A percentile compares a stretch with the other conserved stretches of the same genome.
These are phyloP conservation scores for Trematocara marginatum DNA, from an alignment of 2,113 vertebrate species.

Conservation along the genomic window DNA sequence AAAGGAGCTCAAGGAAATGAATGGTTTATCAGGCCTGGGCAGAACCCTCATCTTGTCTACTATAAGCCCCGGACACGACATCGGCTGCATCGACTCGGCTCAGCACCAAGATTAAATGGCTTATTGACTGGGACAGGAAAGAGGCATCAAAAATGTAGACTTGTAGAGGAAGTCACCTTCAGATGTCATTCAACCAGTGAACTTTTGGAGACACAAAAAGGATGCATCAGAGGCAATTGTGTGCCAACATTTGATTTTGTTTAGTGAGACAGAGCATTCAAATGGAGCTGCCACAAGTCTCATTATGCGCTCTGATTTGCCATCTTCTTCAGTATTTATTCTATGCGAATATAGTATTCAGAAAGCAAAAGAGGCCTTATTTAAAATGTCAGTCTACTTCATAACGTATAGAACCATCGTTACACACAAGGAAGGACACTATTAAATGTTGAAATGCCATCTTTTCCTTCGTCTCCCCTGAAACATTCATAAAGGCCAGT, in stretches of 20 bases:
- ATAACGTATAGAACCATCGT: neutral
- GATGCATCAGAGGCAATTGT: neutral
- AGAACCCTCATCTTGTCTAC: slow-evolving; percentile 56
- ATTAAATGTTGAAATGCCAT: slow-evolving; percentile 46
- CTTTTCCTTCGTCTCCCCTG: slow-evolving; percentile 1
- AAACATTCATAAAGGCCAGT: slow-evolving; percentile 65
- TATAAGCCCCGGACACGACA: slow-evolving; percentile 59
- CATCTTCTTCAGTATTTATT: slow-evolving; percentile 7
- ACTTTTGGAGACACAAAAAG: neutral
- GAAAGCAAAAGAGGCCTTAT: neutral
- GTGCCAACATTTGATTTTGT: neutral
- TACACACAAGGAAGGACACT: neutral
- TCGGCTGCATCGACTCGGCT: slow-evolving; percentile 65
- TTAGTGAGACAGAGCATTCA: neutral
- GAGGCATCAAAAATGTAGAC: slow-evolving; percentile 58
- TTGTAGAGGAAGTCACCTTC: slow-evolving; percentile 68
- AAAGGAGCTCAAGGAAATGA: slow-evolving; percentile 69
- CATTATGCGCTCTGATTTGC: neutral
- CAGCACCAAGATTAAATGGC: slow-evolving; percentile 72
- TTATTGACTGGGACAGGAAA: slow-evolving; percentile 72
- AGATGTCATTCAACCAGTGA: slow-evolving; percentile 50
- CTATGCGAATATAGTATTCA: neutral
- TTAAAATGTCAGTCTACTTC: slow-evolving; percentile 8
- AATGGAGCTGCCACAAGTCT: neutral
- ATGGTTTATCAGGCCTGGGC: slow-evolving; percentile 71